phyloP scores from a whole-genome alignment of 2,797 vertebrate species.

The Mycteria americana region DNA sequence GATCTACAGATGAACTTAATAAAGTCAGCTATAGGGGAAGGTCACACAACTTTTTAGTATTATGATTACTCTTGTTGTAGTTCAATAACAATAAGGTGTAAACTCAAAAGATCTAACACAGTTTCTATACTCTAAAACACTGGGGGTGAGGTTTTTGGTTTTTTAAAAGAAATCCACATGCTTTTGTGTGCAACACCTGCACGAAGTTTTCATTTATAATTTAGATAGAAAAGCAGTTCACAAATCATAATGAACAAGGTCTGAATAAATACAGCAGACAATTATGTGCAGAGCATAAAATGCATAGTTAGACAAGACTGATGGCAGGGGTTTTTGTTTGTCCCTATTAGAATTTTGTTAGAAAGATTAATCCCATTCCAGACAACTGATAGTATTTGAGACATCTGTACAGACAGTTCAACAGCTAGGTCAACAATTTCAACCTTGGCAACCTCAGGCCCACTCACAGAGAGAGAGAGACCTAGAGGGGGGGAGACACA shows the following conservation, averaged over 20 bases:
- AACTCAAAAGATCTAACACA: conserved; percentile 61
- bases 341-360: background rate
- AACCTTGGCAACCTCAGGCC: background rate
- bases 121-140: conserved; percentile 55
- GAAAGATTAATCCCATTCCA: background rate
- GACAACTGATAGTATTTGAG: background rate
- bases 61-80: background rate
- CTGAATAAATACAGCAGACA: background rate
- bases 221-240: background rate
- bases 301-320: background rate
- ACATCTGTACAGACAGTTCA: background rate
- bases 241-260: background rate
- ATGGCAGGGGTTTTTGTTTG: background rate
- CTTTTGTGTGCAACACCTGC: background rate
- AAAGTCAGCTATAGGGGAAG: background rate
- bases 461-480: background rate
- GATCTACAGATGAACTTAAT: background rate
- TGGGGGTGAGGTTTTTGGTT: background rate
- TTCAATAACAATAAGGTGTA: conserved; percentile 53
- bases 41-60: background rate
- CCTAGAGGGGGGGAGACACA: background rate
- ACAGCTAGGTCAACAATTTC: background rate
- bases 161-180: background rate
- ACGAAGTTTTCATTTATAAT: background rate
- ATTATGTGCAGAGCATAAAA: background rate